Evolutionary conservation across 1,140 invertebrate species (phyloP).

Genomic region (Drosophila grimshawi): DNA sequence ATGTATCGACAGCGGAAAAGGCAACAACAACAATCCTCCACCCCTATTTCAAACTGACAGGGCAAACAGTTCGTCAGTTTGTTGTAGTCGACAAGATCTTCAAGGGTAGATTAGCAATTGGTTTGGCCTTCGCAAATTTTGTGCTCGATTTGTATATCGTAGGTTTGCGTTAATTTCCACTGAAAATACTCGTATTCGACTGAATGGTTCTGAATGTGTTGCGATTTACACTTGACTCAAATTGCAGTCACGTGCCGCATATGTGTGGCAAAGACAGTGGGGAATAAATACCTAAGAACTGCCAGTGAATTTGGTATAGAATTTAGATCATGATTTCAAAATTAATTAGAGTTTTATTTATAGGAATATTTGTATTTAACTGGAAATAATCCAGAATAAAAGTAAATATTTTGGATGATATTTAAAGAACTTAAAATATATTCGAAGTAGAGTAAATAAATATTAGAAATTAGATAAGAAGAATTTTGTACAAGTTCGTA

Average conservation of each 20-base stretch:
- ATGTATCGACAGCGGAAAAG: constrained; percentile 65
- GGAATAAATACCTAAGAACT: background rate
- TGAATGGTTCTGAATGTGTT: constrained; percentile 44
- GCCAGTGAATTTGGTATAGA: background rate
- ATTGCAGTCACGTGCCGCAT: constrained; percentile 72
- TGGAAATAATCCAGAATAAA: too few relatives aligned
- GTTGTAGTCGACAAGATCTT: constrained; percentile 54
- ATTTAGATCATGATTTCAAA: too few relatives aligned
- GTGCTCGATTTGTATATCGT: constrained; percentile 76
- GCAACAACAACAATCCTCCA: constrained; percentile 13
- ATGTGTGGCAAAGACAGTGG: constrained; percentile 22
- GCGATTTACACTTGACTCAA: constrained; percentile 63
- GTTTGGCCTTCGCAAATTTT: constrained; percentile 60
- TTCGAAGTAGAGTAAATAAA: background rate
- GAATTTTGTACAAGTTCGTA: background rate
- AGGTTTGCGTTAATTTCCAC: constrained; percentile 72
- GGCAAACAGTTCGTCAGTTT: constrained; percentile 43
- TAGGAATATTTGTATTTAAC: background rate
- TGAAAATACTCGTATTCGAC: constrained; percentile 58
- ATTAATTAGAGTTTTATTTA: too few relatives aligned
- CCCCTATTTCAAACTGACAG: constrained; percentile 13
- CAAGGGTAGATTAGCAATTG: constrained; percentile 70
- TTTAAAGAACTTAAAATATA: background rate
- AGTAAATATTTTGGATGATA: background rate
- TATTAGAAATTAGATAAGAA: background rate